Evolutionary conservation across 2,113 vertebrate genomes (phyloP).

Genomic region (Aphyosemion australe): DNA sequence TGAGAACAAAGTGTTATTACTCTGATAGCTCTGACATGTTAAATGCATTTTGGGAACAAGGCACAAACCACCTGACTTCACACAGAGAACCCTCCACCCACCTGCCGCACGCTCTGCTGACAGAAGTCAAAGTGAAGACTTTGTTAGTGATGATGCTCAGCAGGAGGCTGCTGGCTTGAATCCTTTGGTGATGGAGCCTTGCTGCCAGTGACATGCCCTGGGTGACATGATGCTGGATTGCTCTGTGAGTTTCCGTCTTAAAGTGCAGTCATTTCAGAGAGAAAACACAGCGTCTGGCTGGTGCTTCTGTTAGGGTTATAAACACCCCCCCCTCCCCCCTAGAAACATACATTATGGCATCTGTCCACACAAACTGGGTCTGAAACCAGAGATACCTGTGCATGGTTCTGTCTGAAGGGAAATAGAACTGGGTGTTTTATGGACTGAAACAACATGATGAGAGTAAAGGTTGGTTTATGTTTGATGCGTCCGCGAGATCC

Average conservation of each 20-base stretch:
- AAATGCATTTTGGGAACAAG: conserved; percentile 81
- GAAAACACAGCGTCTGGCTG: conserved; percentile 56
- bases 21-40: conserved; percentile 70
- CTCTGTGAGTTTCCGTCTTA: conserved; percentile 61
- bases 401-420: too few species aligned
- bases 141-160: conserved; percentile 49
- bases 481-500: too few species aligned
- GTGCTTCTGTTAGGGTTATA: too few species aligned
- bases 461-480: too few species aligned
- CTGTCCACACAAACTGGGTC: not conserved
- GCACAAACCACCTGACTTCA: conserved; percentile 79
- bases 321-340: not conserved
- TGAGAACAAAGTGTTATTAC: conserved; percentile 57
- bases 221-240: conserved; percentile 27
- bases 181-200: conserved; percentile 73
- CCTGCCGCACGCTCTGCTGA: conserved; percentile 10
- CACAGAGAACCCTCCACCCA: conserved; percentile 44
- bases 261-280: conserved; percentile 76
- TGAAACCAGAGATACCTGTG: too few species aligned
- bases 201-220: too few species aligned
- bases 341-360: not conserved
- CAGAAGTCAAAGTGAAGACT: conserved; percentile 67
- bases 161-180: conserved; percentile 47
- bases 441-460: too few species aligned
- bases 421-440: too few species aligned